Percentiles rank a stretch among this genome's conserved stretches.
phyloP scores from a whole-genome alignment of 64 coral and sea anemone genomes.

The Anthopleura sola region DNA sequence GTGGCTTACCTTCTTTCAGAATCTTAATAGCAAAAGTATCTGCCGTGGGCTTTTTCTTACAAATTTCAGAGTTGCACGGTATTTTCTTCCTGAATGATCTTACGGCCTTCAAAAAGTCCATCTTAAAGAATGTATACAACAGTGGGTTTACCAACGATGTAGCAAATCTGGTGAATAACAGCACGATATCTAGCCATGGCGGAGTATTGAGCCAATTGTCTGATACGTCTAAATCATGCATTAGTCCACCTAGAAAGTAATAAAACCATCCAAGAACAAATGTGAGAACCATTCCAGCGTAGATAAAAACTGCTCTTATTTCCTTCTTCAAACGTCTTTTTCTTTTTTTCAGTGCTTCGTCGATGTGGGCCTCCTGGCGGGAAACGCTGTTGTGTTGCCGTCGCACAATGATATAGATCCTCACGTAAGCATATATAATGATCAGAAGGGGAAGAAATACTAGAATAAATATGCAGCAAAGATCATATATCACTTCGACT shows the following conservation, averaged over 20 bases:
- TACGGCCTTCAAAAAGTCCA: slow-evolving; percentile 63
- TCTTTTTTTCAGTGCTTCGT: background rate
- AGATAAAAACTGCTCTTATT: slow-evolving; percentile 55
- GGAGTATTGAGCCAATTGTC: slow-evolving; percentile 12
- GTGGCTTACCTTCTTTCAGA: background rate
- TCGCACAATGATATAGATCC: slow-evolving; percentile 47
- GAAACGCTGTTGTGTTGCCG: slow-evolving; percentile 50
- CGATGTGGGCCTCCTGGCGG: slow-evolving; percentile 32
- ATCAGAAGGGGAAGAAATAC: slow-evolving; percentile 50
- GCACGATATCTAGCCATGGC: background rate
- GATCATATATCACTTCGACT: slow-evolving; percentile 65
- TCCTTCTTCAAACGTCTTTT: slow-evolving; percentile 48
- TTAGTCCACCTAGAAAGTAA: slow-evolving; percentile 45
- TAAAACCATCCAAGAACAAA: slow-evolving; percentile 69
- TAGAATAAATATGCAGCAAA: slow-evolving; percentile 46
- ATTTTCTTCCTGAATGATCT: slow-evolving; percentile 23
- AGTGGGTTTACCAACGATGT: slow-evolving; percentile 45
- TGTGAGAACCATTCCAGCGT: slow-evolving; percentile 47
- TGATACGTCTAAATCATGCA: slow-evolving; percentile 21
- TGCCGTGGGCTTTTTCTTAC: background rate
- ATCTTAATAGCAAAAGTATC: background rate
- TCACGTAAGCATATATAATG: slow-evolving; percentile 42
- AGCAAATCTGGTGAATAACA: slow-evolving; percentile 47
- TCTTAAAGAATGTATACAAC: slow-evolving; percentile 72
- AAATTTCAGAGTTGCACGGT: background rate